Evolutionary conservation across 2,113 vertebrate species (phyloP).

Genomic region (Dolichotis patagonum): DNA sequence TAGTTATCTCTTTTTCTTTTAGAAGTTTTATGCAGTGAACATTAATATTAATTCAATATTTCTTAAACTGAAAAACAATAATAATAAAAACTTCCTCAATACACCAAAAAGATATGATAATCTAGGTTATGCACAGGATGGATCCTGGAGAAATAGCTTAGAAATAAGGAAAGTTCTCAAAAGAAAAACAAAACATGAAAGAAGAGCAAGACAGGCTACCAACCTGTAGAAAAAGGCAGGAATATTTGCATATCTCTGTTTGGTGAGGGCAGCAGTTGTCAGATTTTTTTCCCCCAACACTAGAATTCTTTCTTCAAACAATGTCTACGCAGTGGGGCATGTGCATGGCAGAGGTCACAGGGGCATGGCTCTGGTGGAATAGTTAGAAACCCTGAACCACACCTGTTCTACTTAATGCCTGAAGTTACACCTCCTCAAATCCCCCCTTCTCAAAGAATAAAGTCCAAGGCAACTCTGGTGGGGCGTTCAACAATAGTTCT

Average conservation of each 20-base stretch:
- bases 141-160: background rate
- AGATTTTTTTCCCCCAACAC: background rate
- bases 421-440: accelerated
- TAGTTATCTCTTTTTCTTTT: background rate
- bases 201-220: background rate
- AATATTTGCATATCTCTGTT: background rate
- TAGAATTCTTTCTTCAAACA: background rate
- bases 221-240: accelerated
- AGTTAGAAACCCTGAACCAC: background rate
- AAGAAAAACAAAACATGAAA: background rate
- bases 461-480: background rate
- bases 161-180: background rate
- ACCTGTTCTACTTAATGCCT: background rate
- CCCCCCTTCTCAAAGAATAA: background rate
- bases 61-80: background rate
- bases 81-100: background rate
- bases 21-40: background rate
- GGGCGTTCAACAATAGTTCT: background rate
- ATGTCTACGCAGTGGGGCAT: background rate
- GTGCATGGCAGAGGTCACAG: background rate
- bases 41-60: background rate
- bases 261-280: background rate
- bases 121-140: background rate
- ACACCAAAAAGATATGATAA: background rate
- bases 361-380: background rate